These are phyloP conservation scores for Aspidiotus rigidus DNA, from an alignment of 2,888 invertebrate genomes.

Conservation along the genomic window DNA sequence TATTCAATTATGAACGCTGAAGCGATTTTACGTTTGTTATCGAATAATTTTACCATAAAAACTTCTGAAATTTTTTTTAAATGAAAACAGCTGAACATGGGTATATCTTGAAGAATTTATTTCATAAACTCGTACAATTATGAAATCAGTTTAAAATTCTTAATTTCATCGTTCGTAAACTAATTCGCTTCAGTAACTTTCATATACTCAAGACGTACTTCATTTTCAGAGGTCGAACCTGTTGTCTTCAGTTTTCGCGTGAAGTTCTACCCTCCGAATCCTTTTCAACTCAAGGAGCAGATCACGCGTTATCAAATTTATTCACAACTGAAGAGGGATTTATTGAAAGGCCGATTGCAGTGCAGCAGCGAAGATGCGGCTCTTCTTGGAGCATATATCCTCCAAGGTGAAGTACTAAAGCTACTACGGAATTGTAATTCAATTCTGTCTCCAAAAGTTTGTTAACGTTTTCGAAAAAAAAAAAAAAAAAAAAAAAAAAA, in stretches of 20 bases:
- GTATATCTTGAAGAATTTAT: too few relatives aligned
- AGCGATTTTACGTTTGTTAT: not conserved
- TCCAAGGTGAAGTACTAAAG: slow-evolving; percentile 57
- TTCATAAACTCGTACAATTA: not conserved
- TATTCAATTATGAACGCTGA: too few relatives aligned
- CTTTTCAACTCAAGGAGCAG: slow-evolving; percentile 83
- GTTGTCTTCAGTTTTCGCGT: slow-evolving; percentile 91
- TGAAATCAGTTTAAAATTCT: not conserved
- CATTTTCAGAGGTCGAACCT: slow-evolving; percentile 70
- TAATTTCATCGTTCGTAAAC: not conserved
- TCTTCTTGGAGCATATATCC: slow-evolving; percentile 78
- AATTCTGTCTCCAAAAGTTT: too few relatives aligned
- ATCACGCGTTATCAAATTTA: slow-evolving; percentile 91
- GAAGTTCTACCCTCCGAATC: slow-evolving; percentile 95
- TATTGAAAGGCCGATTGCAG: slow-evolving; percentile 87
- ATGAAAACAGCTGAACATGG: too few relatives aligned
- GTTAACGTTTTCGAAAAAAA: too few relatives aligned
- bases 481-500: too few relatives aligned
- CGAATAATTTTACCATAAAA: not conserved
- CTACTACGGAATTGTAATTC: too few relatives aligned
- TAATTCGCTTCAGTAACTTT: not conserved
- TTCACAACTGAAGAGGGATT: slow-evolving; percentile 84
- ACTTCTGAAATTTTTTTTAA: too few relatives aligned
- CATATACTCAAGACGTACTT: slow-evolving; percentile 14
- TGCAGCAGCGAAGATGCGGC: slow-evolving; percentile 84